Base-by-base conservation (phyloP, 2,113 vertebrate species). In the Hippocampus barbouri region DNA sequence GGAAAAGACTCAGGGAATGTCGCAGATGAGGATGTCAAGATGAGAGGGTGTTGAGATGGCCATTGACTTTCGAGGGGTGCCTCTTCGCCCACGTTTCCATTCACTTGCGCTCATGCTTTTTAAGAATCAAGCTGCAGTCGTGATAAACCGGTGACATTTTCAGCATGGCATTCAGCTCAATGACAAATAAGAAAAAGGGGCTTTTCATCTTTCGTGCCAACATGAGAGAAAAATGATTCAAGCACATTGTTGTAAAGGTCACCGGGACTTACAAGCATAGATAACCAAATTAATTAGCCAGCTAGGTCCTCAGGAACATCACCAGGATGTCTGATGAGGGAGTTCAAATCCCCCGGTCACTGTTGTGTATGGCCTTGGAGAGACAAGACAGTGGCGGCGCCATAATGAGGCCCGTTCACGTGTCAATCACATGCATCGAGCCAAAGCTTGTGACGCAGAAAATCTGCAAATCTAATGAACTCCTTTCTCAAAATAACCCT, bases 171-270 rank as follows among this genome's bases (percentile, higher is more conserved):
- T 90, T 89, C 80, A 83, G 64, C 74, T 77, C 69, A 71, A 71
- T 78, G 83, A 80, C 78, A 79, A 87, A 84, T 41, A 75, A 27
- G 69, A 66, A 30, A 74, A 79, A 79, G 43, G 59, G 65, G 75
- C 82, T 75, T 86, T 82, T 86, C 82, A 82, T 89, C 74, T 74
- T 72, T 80, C 78, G 77, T 81, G 67, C 69, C 71, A 62, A 80
- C 15, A 69, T 71, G 65, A 61, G 70, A 41, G 74, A 79, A 83
- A 76, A 75, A 60, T 38, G 62, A 79, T 71, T 84, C 83, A 83
- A 86, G 83, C 66, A 84, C 83, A 89, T 87, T 89, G 73, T 87
- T 77, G 86, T 84, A 88, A 93, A 93, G 92, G 92, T 93, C 92
- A 88, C 66, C 14, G 73, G 75, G 89, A 90, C 90, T 86, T 89